phyloP scores from a whole-genome alignment of 1,140 invertebrate genomes.

The Copidosoma floridanum region DNA sequence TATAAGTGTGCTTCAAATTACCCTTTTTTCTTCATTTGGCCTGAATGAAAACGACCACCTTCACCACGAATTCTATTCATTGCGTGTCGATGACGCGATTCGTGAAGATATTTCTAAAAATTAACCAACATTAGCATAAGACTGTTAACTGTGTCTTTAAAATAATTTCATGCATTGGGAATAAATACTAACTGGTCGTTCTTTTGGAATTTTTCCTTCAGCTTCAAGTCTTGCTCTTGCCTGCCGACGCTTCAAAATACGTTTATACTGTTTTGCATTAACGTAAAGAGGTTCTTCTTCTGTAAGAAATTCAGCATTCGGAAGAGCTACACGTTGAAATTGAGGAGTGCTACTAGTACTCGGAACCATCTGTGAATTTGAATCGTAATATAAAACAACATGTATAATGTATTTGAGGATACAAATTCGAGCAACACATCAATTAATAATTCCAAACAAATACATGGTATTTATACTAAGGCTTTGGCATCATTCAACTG shows the following conservation, averaged over 20 bases:
- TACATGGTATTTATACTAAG: no score
- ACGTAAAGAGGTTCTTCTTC: constrained; percentile 96
- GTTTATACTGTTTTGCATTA: constrained; percentile 97
- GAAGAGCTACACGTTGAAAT: constrained; percentile 66
- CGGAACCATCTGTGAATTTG: constrained; percentile 62
- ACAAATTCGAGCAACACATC: no score
- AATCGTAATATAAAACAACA: neutral
- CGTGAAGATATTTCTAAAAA: constrained; percentile 96
- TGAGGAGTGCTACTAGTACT: constrained; percentile 60
- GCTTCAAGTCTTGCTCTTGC: constrained; percentile 89
- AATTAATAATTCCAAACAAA: no score
- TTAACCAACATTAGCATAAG: constrained; percentile 22
- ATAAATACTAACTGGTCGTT: constrained; percentile 72
- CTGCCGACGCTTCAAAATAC: constrained; percentile 86
- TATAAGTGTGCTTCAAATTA: no score
- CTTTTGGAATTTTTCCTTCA: constrained; percentile 93
- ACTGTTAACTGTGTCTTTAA: constrained; percentile 2
- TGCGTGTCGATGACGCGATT: constrained; percentile 95
- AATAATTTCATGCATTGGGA: neutral
- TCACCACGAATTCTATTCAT: constrained; percentile 96
- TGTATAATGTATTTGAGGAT: no score
- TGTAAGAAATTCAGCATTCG: constrained; percentile 67
- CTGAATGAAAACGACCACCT: constrained; percentile 92
- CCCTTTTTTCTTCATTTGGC: constrained; percentile 64
- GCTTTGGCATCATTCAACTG: no score